Evolutionary conservation across 2,888 invertebrate genomes (phyloP).

Genomic region (Coenonympha arcania): DNA sequence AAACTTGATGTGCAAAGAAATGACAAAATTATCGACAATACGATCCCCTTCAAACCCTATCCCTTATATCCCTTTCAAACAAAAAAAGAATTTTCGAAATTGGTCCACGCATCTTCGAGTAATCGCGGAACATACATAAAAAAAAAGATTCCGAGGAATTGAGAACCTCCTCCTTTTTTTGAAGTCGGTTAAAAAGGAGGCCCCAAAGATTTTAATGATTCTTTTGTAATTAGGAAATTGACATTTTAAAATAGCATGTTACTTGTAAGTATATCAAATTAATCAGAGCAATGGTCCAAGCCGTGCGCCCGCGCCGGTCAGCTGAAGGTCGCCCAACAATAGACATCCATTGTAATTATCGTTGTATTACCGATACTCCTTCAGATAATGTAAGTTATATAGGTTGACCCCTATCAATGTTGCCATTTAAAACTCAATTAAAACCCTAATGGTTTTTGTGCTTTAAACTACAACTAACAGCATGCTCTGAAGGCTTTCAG

Average conservation of each 20-base stretch:
- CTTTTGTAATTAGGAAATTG: too few relatives aligned
- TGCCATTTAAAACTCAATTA: slow-evolving; percentile 13
- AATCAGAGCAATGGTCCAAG: slow-evolving; percentile 52
- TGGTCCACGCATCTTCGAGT: too few relatives aligned
- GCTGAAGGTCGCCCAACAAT: slow-evolving; percentile 69
- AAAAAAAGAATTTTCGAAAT: too few relatives aligned
- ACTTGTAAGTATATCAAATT: slow-evolving; percentile 10
- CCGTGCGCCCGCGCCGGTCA: slow-evolving; percentile 63
- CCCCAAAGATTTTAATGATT: too few relatives aligned
- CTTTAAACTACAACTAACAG: not conserved
- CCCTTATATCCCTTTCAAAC: too few relatives aligned
- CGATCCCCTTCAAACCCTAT: too few relatives aligned
- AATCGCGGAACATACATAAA: too few relatives aligned
- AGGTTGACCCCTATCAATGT: slow-evolving; percentile 26
- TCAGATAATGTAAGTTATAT: slow-evolving; percentile 37
- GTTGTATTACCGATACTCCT: slow-evolving; percentile 60
- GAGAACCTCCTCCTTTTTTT: too few relatives aligned
- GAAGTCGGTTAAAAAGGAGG: too few relatives aligned
- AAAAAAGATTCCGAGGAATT: too few relatives aligned
- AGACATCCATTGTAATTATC: slow-evolving; percentile 71
- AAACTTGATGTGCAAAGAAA: too few relatives aligned
- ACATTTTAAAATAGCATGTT: not conserved
- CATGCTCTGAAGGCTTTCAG: slow-evolving; percentile 1
- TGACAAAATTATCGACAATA: too few relatives aligned
- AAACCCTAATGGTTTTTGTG: slow-evolving; percentile 2